Percentiles rank a stretch among this genome's conserved stretches.
These are phyloP conservation scores for Rhamphomyia laevipes DNA, from an alignment of 2,888 invertebrate genomes.

Conservation along the genomic window DNA sequence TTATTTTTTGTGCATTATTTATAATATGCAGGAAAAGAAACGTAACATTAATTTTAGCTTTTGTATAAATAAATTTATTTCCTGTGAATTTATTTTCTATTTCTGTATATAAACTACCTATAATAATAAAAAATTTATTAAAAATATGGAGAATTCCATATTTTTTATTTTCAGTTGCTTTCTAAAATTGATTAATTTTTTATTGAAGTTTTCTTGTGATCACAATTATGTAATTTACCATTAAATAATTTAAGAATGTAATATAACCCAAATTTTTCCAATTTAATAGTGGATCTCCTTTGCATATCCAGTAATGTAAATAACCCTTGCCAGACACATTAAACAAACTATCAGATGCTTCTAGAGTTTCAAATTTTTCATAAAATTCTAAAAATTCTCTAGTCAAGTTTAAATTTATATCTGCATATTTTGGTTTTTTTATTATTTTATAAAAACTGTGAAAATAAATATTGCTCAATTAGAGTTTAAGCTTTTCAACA, in stretches of 20 bases:
- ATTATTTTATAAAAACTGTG: conserved; percentile 20
- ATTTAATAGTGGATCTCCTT: conserved; percentile 55
- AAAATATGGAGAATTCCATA: conserved; percentile 27
- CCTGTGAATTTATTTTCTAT: no score
- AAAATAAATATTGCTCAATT: not conserved
- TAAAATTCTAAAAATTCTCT: conserved; percentile 48
- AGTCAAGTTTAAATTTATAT: conserved; percentile 34
- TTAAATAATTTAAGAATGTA: conserved; percentile 53
- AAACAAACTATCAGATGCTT: conserved; percentile 53
- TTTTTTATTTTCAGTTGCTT: conserved; percentile 15
- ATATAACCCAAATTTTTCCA: conserved; percentile 65
- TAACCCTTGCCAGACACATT: conserved; percentile 54
- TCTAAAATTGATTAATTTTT: not conserved
- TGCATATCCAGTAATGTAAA: conserved; percentile 51
- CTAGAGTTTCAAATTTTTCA: conserved; percentile 39
- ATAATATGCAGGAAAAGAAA: no score
- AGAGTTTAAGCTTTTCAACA: not conserved
- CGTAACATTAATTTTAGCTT: no score
- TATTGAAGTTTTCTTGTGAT: no score
- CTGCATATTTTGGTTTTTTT: conserved; percentile 22
- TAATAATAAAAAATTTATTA: no score
- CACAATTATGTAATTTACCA: conserved; percentile 41
- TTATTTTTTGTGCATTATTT: no score
- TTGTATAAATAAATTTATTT: no score
- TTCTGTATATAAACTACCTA: no score